Percentiles rank a stretch among this genome's conserved stretches.
Evolutionary conservation across 2,888 invertebrate genomes (phyloP).

Genomic region (Nysson spinosus): DNA sequence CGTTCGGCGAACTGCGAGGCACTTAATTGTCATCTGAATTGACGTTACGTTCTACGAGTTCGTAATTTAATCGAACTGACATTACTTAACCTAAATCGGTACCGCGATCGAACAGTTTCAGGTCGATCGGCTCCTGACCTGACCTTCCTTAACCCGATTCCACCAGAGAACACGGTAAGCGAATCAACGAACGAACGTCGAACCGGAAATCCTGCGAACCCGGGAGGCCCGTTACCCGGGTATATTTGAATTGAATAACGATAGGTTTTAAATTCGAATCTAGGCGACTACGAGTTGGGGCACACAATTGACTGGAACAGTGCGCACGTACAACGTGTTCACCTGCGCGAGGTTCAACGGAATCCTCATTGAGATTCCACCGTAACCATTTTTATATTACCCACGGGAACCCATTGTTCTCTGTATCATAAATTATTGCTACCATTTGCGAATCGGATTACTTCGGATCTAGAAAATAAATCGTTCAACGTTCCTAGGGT

Average conservation of each 20-base stretch:
- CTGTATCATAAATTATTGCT: slow-evolving; percentile 46
- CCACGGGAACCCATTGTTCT: slow-evolving; percentile 49
- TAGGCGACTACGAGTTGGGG: slow-evolving; percentile 44
- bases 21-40: neutral
- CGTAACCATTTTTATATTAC: slow-evolving; percentile 38
- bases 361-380: slow-evolving; percentile 54
- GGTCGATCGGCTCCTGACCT: slow-evolving; percentile 47
- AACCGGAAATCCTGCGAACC: slow-evolving; percentile 60
- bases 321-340: slow-evolving; percentile 42
- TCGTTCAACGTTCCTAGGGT: slow-evolving; percentile 35
- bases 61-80: slow-evolving; percentile 35
- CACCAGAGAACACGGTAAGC: slow-evolving; percentile 50
- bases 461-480: slow-evolving; percentile 38
- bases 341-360: slow-evolving; percentile 51
- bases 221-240: slow-evolving; percentile 53
- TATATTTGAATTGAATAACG: slow-evolving; percentile 67
- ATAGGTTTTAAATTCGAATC: slow-evolving; percentile 62
- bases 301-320: slow-evolving; percentile 2
- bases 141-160: slow-evolving; percentile 62
- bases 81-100: slow-evolving; percentile 49
- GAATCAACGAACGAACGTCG: slow-evolving; percentile 38
- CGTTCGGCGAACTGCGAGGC: too few relatives aligned
- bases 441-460: slow-evolving; percentile 25
- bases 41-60: neutral
- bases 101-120: slow-evolving; percentile 29